Evolutionary conservation across 2,888 invertebrate species (phyloP).

Genomic region (Zaprionus bogoriensis): DNA sequence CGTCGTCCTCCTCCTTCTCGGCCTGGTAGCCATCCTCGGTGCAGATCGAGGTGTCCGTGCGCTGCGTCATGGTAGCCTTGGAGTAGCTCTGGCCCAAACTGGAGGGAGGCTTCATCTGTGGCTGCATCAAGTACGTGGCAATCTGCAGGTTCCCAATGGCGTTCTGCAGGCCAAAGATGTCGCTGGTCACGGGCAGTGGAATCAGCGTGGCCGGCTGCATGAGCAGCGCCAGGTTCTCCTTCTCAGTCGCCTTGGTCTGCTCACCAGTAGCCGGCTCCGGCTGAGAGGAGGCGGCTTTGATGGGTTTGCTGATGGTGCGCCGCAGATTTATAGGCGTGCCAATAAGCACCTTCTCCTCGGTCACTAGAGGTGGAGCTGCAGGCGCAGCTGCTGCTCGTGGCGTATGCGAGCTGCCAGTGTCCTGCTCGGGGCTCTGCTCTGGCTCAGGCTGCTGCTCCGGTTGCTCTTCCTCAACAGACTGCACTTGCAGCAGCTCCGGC

Average conservation of each 20-base stretch:
- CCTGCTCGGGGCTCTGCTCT: neutral
- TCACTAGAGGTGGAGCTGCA: slow-evolving; percentile 12
- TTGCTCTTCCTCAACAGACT: slow-evolving; percentile 66
- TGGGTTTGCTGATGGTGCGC: slow-evolving; percentile 78
- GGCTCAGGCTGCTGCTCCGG: slow-evolving; percentile 20
- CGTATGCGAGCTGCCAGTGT: slow-evolving; percentile 35
- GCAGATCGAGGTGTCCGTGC: slow-evolving; percentile 75
- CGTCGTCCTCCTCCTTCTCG: slow-evolving; percentile 55
- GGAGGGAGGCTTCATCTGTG: slow-evolving; percentile 57
- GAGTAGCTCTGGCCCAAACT: slow-evolving; percentile 62
- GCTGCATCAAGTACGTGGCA: slow-evolving; percentile 82
- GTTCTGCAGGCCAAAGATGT: slow-evolving; percentile 81
- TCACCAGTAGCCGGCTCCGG: neutral
- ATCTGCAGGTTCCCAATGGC: slow-evolving; percentile 82
- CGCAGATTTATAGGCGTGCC: slow-evolving; percentile 82
- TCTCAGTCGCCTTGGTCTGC: slow-evolving; percentile 23
- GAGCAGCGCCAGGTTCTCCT: slow-evolving; percentile 73
- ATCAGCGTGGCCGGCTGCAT: slow-evolving; percentile 82
- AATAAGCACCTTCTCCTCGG: slow-evolving; percentile 81
- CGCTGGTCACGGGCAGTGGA: slow-evolving; percentile 82
- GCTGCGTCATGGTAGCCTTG: slow-evolving; percentile 73
- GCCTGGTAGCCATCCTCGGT: slow-evolving; percentile 76
- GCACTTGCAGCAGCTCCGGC: slow-evolving; percentile 56
- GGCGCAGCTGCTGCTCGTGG: slow-evolving; percentile 47
- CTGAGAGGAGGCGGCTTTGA: slow-evolving; percentile 38